These are phyloP conservation scores for Micropterix aruncella DNA, from an alignment of 2,888 invertebrate species.

Conservation along the genomic window DNA sequence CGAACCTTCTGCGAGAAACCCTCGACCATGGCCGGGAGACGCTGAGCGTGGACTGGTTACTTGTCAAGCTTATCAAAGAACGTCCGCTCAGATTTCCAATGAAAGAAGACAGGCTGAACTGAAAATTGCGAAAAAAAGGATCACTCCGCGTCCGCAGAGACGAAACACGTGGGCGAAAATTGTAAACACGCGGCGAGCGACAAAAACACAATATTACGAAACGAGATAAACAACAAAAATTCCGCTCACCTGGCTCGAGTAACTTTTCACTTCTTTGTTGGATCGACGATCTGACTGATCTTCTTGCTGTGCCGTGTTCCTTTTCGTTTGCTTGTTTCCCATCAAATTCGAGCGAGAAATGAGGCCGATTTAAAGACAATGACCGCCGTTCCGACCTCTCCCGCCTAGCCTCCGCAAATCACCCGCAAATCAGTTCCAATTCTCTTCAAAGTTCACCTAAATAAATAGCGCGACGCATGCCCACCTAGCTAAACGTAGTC, in stretches of 20 bases:
- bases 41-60: slow-evolving; percentile 45
- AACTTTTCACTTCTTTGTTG: background rate
- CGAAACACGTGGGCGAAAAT: slow-evolving; percentile 5
- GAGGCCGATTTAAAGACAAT: slow-evolving; percentile 1
- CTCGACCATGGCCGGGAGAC: slow-evolving; percentile 52
- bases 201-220: background rate
- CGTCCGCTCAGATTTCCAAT: slow-evolving; percentile 44
- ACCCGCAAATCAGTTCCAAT: background rate
- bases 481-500: no score
- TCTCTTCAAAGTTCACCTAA: slow-evolving; percentile 2
- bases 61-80: slow-evolving; percentile 42
- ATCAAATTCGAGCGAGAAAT: slow-evolving; percentile 5
- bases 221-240: background rate
- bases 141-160: no score
- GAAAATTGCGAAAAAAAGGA: no score
- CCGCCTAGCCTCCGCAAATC: slow-evolving; percentile 3
- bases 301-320: slow-evolving; percentile 2
- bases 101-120: slow-evolving; percentile 44
- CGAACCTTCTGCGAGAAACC: slow-evolving; percentile 50
- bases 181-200: background rate
- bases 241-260: background rate
- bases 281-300: slow-evolving; percentile 3
- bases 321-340: slow-evolving; percentile 7
- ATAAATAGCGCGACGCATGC: slow-evolving; percentile 1
- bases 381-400: no score